Conservation (phyloP, 2,113 vertebrate genomes). For the Platycercus adscitus region DNA sequence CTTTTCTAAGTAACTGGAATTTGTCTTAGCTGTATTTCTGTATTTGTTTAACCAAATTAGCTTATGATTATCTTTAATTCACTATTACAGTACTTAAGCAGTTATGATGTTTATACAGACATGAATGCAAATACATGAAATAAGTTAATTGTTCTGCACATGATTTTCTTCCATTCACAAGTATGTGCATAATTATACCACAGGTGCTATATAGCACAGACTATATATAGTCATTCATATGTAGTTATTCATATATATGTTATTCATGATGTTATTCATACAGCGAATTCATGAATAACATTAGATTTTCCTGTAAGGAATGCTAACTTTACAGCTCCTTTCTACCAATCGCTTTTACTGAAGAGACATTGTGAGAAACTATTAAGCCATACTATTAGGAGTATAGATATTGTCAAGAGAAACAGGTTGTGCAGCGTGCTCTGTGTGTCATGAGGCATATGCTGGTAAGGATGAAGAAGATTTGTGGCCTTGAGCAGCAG, state of each 20-base stretch:
- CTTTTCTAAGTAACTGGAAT: background rate
- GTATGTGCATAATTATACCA: background rate
- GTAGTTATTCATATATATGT: no score
- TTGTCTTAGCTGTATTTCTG: background rate
- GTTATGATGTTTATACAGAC: background rate
- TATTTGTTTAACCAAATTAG: background rate
- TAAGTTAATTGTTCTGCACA: background rate
- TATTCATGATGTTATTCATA: no score
- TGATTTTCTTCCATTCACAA: background rate
- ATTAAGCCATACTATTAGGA: background rate
- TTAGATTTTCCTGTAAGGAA: background rate
- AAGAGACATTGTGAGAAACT: background rate
- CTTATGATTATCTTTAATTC: background rate
- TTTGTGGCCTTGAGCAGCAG: background rate
- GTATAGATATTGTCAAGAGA: no score
- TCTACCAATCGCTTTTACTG: background rate
- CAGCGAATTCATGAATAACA: background rate
- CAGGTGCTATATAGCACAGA: background rate
- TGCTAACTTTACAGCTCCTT: background rate
- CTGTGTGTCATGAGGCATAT: fast-evolving
- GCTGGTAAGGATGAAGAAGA: background rate
- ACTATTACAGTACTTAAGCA: background rate
- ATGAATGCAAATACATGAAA: background rate
- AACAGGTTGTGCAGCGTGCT: background rate
- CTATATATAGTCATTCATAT: background rate